Percentiles rank a stretch among this genome's conserved stretches.
Conservation (phyloP, 1,140 invertebrate genomes). For the Zaprionus africanus region DNA sequence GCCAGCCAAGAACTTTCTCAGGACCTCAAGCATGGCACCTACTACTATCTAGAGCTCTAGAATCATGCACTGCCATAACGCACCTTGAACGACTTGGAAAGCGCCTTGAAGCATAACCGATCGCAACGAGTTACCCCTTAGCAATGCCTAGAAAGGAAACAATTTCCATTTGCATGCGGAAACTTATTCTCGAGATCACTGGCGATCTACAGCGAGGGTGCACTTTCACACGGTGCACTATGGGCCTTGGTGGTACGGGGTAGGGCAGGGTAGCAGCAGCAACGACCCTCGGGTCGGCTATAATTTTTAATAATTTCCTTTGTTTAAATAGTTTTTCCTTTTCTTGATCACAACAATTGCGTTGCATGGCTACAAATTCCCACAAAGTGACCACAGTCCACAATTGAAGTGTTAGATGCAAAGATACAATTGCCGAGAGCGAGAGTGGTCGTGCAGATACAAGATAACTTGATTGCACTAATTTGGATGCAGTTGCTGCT, state of each 20-base stretch:
- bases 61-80: constrained; percentile 66
- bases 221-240: constrained; percentile 68
- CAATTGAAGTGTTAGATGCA: constrained; percentile 82
- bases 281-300: constrained; percentile 56
- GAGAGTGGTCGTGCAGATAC: constrained; percentile 70
- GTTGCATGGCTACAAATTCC: constrained; percentile 67
- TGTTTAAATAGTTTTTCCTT: constrained; percentile 82
- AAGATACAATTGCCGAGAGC: constrained; percentile 75
- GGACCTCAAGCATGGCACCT: constrained; percentile 38
- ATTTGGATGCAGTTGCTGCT: constrained; percentile 61
- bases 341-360: constrained; percentile 46
- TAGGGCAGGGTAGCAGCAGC: background rate
- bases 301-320: constrained; percentile 84
- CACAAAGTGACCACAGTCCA: constrained; percentile 50
- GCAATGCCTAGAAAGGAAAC: constrained; percentile 36
- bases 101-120: constrained; percentile 75
- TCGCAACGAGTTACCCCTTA: constrained; percentile 28
- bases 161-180: constrained; percentile 52
- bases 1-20: constrained; percentile 42
- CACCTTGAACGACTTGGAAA: constrained; percentile 42
- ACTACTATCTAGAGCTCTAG: constrained; percentile 25
- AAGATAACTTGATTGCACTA: constrained; percentile 83
- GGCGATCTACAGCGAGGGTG: constrained; percentile 57
- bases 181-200: constrained; percentile 39
- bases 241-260: background rate